Base-by-base conservation (phyloP, 2,888 invertebrate species). In the Rotaria sp. region DNA sequence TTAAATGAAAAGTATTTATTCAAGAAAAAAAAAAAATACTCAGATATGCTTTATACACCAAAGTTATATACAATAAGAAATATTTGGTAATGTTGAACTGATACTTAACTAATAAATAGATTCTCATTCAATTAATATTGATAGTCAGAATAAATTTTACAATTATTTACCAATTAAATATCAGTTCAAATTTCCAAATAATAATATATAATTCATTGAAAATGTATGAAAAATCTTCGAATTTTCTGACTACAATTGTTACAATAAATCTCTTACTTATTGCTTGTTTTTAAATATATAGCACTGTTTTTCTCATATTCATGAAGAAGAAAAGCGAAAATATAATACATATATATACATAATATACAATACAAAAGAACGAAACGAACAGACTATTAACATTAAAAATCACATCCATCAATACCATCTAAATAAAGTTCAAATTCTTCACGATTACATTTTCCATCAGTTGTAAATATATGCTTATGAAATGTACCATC, bases 321-420 rank as follows among this genome's bases (percentile, higher is more conserved):
- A 30, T 67, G 67, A 67, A 67, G 18, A 11, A 48, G 10, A 48
- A 48, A 48, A 11, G 10, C 15, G 15, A 95, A 92, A 21, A 5
- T 1, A 55, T 38, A 67, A 18, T 21, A 67, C 38, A 67, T 15
- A 67, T 67, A 67, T 67, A 35, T 21, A 67, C 35, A 67, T 3
- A 38, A 30, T 15, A 30, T 30, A 59, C n/a, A 30, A 35, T 8
- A 30, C 15, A 35, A 15, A 15, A n/a, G 30, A 35, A 67, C 18
- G 5, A 35, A 67, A 35, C 3, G 5, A 35, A 35, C 3, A 59
- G 21, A 35, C 2, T 38, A 67, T 67, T 35, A 35, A 38, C 38
- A 45, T 80, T 45, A 80, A 80, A 80, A 80, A 80, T 80, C 80
- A 45, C 80, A 80, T n/a, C 80, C 80, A 80, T 80, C 80, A 24